phyloP scores from a whole-genome alignment of 2,797 vertebrate genomes.

The Cynodonichthys magdalenae region DNA sequence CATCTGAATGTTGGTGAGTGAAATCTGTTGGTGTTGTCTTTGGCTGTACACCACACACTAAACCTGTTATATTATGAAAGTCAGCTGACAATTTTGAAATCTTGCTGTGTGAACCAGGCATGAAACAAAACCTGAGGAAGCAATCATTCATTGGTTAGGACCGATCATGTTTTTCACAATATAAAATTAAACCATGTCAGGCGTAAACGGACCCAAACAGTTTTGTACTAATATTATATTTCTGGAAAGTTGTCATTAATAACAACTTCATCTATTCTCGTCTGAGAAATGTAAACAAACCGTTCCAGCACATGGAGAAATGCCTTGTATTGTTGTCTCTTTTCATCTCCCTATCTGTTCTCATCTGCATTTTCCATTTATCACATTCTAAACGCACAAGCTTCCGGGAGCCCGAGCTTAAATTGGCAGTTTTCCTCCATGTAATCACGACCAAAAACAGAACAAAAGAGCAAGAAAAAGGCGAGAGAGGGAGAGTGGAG shows the following conservation, averaged over 20 bases:
- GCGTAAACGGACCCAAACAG: conserved; percentile 4
- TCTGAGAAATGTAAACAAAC: conserved; percentile 24
- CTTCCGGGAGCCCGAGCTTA: conserved; percentile 13
- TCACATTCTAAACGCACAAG: conserved; percentile 19
- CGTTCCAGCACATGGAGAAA: conserved; percentile 4
- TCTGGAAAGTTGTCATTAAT: conserved; percentile 14
- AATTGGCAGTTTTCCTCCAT: conserved; percentile 43
- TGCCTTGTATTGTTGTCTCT: background rate
- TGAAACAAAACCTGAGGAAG: too few relatives aligned
- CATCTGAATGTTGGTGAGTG: background rate
- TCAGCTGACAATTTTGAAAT: too few relatives aligned
- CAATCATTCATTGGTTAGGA: too few relatives aligned
- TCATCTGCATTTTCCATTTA: conserved; percentile 37
- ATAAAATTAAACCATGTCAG: background rate
- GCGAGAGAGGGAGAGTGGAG: conserved; percentile 20
- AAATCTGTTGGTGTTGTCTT: too few relatives aligned
- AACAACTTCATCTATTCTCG: conserved; percentile 3
- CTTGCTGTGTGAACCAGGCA: too few relatives aligned
- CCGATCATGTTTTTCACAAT: background rate
- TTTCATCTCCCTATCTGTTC: conserved; percentile 20
- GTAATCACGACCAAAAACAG: conserved; percentile 34
- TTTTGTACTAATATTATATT: conserved; percentile 18
- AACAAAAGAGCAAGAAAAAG: conserved; percentile 39
- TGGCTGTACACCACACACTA: too few relatives aligned
- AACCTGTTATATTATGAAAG: too few relatives aligned